Evolutionary conservation across 2,113 vertebrate genomes (phyloP), one percentile per base, ranked within the genome.

Genomic region (Paradisaea rubra): DNA sequence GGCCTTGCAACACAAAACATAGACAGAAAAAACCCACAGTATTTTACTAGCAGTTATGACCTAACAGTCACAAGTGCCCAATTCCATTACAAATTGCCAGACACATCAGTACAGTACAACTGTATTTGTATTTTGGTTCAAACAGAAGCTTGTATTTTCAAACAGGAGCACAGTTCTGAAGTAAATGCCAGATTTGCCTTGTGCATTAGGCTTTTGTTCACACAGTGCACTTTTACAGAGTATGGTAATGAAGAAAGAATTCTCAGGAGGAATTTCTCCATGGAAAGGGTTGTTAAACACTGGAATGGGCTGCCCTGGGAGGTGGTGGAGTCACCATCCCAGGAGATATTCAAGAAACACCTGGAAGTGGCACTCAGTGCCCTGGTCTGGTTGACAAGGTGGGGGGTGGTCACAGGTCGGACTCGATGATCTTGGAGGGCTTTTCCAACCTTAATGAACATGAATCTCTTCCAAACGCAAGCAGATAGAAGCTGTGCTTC

Each of bases 401-500:
- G 19, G 15, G n/a, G 30, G 63, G 11, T 10, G 28, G 28, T 30
- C 30, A 13, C 35, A 74, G 42, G 42, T 41, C 19, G 35, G 31
- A 25, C 7, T 15, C 2, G 5, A 21, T 35, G 45, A 61, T 11
- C 35, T 16, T 13, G 25, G 44, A 42, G 44, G 3, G 45, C 11
- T 66, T 41, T 42, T 25, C 42, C 30, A 57, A 19, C 42, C 30
- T 39, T 4, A 22, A 4, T 4, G 12, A 73, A 23, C 37, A 16
- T 2, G 0, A 42, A 27, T 9, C 31, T 89, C 35, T 44, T 49
- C 7, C 35, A 53, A 44, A 44, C 2, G 15, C 27, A 53, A 73
- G 11, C 65, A 50, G 0, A 9, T 0, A 65, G 50, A 30, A 15
- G 39, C 41, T 4, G 8, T 0, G 41, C 33, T 49, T 25, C 79